Conservation (phyloP, 2,888 invertebrate species). For the Drosophila meridiana region DNA sequence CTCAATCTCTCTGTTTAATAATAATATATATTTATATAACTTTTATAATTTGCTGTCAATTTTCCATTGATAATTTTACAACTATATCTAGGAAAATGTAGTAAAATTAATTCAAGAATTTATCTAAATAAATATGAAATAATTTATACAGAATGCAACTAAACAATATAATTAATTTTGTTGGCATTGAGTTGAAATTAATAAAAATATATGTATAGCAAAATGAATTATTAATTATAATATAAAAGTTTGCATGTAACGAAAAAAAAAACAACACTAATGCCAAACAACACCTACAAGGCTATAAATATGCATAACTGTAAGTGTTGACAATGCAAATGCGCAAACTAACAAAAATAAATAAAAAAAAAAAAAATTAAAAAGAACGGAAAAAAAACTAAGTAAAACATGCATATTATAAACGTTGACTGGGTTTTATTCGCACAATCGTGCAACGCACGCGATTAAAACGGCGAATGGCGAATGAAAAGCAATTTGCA, state of each 20-base stretch:
- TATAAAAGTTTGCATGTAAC: background rate
- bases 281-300: slow-evolving; percentile 21
- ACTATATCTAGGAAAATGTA: background rate
- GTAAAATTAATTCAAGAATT: background rate
- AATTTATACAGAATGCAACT: background rate
- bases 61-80: background rate
- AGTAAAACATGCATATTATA: slow-evolving; percentile 51
- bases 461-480: slow-evolving; percentile 64
- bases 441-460: slow-evolving; percentile 63
- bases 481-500: slow-evolving; percentile 73
- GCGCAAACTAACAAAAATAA: background rate
- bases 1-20: too few relatives aligned
- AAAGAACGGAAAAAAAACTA: background rate
- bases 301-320: slow-evolving; percentile 34
- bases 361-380: background rate
- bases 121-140: background rate
- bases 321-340: slow-evolving; percentile 51
- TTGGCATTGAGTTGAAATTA: background rate
- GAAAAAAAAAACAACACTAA: slow-evolving; percentile 1
- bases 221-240: slow-evolving; percentile 11
- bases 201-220: background rate
- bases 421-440: slow-evolving; percentile 50
- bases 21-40: too few relatives aligned
- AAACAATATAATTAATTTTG: background rate
- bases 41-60: background rate